Evolutionary conservation across 2,797 vertebrate genomes (phyloP), one percentile per base, ranked within the genome.

Genomic region (Schizopygopsis pylzovi): DNA sequence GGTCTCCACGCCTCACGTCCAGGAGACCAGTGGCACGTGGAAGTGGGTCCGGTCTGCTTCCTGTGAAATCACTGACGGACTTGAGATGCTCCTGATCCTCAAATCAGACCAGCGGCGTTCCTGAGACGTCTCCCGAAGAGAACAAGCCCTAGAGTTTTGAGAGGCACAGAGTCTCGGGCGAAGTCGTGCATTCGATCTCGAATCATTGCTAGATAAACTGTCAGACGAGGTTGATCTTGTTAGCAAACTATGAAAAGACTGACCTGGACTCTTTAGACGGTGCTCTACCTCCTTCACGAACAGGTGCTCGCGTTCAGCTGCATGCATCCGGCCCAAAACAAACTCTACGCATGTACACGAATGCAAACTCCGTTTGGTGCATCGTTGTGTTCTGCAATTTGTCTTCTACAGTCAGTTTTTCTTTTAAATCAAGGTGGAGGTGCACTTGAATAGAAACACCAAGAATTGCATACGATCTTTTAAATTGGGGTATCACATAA

Each of bases 31-130:
- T 94, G 83, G 86, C 95, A 94, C 87, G 49, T 98, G 87, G 97
- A 99, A 94, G 95, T 96, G 52, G 96, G 97, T 61, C 95, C 95
- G 0, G 96, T 99, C 52, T 99, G 98, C 95, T 99, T 99, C 93
- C 95, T 99, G 77, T 82, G 84, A 88, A 91, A 92, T 86, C 89
- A 89, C 88, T 88, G 90, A 88, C 87, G 84, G 78, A 82, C 18
- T 54, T 16, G 28, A 65, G 15, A 33, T 6, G 25, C 13, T 33
- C 61, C 25, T 15, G 61, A 67, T 67, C 13, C 63, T 33, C 15
- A 67, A 67, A 67, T 37, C 63, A 67, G 28, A 63, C 25, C 61
- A 28, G 25, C 18, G 28, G 49, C 18, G 37, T 16, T 47, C 45
- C 45, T 47, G 45, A 12, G 45, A 47, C 18, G 52, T 56, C 49